A percentile compares a stretch with the other conserved stretches of the same genome.
These are phyloP conservation scores for Mohoua ochrocephala DNA, from an alignment of 2,113 vertebrate species.

Conservation along the genomic window DNA sequence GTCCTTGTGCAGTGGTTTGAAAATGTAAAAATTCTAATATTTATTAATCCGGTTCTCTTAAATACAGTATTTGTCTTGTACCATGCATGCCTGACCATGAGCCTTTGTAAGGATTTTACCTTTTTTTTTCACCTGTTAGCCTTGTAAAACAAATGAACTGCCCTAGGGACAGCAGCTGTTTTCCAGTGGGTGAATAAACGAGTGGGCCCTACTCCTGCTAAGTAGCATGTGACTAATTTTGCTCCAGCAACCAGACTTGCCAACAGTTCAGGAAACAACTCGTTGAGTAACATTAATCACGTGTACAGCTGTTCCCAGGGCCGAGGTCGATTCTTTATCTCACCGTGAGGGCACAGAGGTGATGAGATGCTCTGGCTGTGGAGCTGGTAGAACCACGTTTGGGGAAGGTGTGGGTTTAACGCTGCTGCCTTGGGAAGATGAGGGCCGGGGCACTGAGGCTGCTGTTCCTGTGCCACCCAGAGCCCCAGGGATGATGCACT, in stretches of 20 bases:
- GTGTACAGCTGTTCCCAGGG: neutral
- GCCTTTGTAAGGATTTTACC: conserved; percentile 44
- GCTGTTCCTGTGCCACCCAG: neutral
- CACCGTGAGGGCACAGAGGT: neutral
- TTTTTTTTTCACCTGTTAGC: conserved; percentile 18
- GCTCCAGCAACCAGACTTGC: neutral
- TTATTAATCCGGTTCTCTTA: conserved; percentile 24
- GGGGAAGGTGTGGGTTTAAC: neutral
- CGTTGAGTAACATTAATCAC: neutral
- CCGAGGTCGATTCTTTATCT: neutral
- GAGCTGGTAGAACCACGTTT: neutral
- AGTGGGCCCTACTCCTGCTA: neutral
- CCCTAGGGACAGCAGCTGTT: conserved; percentile 6
- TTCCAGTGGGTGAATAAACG: neutral
- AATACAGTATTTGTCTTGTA: conserved; percentile 45
- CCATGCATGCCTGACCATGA: conserved; percentile 48
- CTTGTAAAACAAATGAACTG: neutral
- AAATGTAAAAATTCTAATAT: conserved; percentile 34
- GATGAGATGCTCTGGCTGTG: neutral
- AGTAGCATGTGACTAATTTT: neutral
- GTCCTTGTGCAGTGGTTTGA: conserved; percentile 50
- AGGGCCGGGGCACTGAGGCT: neutral
- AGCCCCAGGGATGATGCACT: neutral
- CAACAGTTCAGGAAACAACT: neutral
- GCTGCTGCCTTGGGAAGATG: neutral